Base-by-base conservation (phyloP, 1,140 invertebrate species). In the Bilobella aurantiaca region DNA sequence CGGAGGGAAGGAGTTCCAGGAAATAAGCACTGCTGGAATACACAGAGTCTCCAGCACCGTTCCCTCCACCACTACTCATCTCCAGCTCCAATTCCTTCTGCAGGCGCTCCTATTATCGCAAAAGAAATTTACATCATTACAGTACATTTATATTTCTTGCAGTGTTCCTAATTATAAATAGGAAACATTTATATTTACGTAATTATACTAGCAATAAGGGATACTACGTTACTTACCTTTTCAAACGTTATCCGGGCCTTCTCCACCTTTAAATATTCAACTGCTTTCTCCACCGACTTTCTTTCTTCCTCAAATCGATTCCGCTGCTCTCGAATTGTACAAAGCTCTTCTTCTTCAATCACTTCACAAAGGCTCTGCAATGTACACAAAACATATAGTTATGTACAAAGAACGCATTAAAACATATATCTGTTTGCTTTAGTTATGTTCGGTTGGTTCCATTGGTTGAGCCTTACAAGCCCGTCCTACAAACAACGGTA, bases 1-100 rank as follows among this genome's bases (percentile, higher is more conserved):
- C 71, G 5, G 71, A 73, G 0, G 71, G 71, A 0, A 73, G 53
- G 12, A 73, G 62, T 23, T 73, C 68, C 1, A 73, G 32, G 5
- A 73, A 49, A 34, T 69, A 70, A 0, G 68, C 56, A 21, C 67
- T 70, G 12, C 34, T 42, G n/a, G 68, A 37, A 32, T 60, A 70
- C 21, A 62, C 62, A 2, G 68, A 31, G 27, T 31, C 59, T 1
- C 64, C 64, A 32, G n/a, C 2, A 1, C 1, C 23, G 23, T n/a
- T 16, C 21, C 28, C 29, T n/a, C 1, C 37, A 16, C n/a, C 29
- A 37, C 25, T 1, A 28, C 27, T 34, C 14, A 31, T 1, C 28
- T 37, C 21, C 42, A 25, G 27, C 62, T 42, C 61, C 31, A 69
- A 63, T 47, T 65, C 63, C 46, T 62, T 62, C 56, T 63, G 34